These are phyloP conservation scores for Amphibalanus amphitrite DNA, from an alignment of 1,140 invertebrate species.

Conservation along the genomic window DNA sequence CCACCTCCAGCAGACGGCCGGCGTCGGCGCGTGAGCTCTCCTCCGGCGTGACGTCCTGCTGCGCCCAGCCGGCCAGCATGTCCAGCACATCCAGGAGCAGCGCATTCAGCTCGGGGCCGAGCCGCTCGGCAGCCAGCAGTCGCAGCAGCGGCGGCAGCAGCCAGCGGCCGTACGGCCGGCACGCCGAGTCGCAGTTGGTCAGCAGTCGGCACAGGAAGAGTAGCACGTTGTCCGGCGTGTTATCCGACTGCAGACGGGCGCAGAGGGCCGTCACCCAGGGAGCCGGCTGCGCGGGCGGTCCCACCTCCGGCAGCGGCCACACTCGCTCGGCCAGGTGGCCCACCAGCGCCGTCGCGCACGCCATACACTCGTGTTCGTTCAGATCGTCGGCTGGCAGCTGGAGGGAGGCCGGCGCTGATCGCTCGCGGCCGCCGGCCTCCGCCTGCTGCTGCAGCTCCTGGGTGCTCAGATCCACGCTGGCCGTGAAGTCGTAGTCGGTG, in stretches of 20 bases:
- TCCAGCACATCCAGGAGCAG: background rate
- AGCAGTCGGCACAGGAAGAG: background rate
- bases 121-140: background rate
- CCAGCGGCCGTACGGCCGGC: background rate
- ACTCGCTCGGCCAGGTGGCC: background rate
- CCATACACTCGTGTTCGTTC: slow-evolving; percentile 51
- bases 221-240: background rate
- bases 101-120: background rate
- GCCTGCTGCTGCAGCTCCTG: background rate
- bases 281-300: background rate
- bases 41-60: background rate
- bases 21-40: background rate
- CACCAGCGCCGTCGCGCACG: slow-evolving; percentile 18
- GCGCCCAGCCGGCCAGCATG: background rate
- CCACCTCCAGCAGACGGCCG: background rate
- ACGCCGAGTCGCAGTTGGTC: background rate
- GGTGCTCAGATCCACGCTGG: background rate
- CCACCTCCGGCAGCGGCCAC: background rate
- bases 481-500: background rate
- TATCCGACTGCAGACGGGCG: background rate
- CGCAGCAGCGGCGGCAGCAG: background rate
- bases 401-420: slow-evolving; percentile 6
- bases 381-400: slow-evolving; percentile 29
- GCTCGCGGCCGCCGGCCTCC: no score
- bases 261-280: background rate